Conservation (phyloP, 2,888 invertebrate genomes). For the Therioaphis trifolii region DNA sequence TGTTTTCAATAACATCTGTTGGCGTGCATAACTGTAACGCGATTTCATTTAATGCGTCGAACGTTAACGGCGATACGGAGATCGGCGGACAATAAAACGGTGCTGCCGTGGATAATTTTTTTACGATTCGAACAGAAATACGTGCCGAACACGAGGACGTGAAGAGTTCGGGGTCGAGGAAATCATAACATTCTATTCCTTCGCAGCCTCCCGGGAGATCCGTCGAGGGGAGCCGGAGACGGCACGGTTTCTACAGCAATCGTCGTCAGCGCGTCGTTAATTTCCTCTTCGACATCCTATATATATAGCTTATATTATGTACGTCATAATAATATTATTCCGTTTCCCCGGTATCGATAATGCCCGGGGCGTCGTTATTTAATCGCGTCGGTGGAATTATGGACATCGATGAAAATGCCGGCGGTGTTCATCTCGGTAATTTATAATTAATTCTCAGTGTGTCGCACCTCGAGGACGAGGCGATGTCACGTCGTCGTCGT, state of each 20-base stretch:
- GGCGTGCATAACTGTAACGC: background rate
- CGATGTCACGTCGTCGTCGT: background rate
- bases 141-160: too few species aligned
- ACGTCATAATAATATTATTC: constrained; percentile 33
- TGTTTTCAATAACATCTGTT: too few species aligned
- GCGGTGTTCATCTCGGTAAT: background rate
- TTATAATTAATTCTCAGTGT: constrained; percentile 24
- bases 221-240: background rate
- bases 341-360: constrained; percentile 49
- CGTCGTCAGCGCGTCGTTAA: constrained; percentile 38
- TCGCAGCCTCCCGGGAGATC: background rate
- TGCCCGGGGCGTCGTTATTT: constrained; percentile 46
- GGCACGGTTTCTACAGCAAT: background rate
- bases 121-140: too few species aligned
- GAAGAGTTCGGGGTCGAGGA: background rate
- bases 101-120: too few species aligned
- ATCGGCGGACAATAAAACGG: too few species aligned
- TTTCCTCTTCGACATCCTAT: constrained; percentile 42
- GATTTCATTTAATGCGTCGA: background rate
- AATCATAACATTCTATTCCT: background rate
- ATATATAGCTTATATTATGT: background rate
- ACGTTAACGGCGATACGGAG: background rate
- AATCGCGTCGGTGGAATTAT: constrained; percentile 29
- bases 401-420: background rate
- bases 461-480: background rate